Evolutionary conservation across 2,113 vertebrate species (phyloP), one percentile per base, ranked within the genome.

Genomic region (Rostratula benghalensis): DNA sequence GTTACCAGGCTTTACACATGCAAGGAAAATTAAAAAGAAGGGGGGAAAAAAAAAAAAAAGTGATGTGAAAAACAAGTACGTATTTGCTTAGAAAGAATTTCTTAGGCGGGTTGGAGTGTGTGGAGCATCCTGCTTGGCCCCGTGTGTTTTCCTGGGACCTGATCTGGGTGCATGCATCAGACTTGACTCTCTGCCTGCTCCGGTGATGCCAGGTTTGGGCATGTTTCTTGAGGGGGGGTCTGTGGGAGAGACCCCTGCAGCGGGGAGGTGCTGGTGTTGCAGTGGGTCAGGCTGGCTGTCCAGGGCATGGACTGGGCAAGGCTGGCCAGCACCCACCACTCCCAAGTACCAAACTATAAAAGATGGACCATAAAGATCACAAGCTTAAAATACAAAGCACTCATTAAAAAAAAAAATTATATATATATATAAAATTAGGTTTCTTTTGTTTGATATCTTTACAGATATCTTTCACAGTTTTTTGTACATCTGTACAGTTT

Each of bases 151-250:
- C 12, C 11, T 65, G 78, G 82, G 85, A 11, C n/a, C 30, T 14
- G 65, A 17, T 54, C 27, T 3, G 30, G 13, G 31, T 4, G 4
- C 4, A 3, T 56, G 22, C 3, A 0, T 8, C 3, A 3, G 65
- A 33, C 23, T 56, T 17, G 63, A 0, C 17, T 35, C 39, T 45
- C 13, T 60, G 43, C 46, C 20, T n/a, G 37, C 46, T 39, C 22
- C 10, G 28, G n/a, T 48, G 70, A 9, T 30, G 50, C n/a, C 14
- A 7, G 10, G 3, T 37, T 11, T 17, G 61, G 13, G 4, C 1
- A 11, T 65, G 0, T 20, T 79, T 63, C 60, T 22, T 1, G 15
- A 4, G 67, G 13, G 45, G 50, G 50, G 43, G 7, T 24, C 60
- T 61, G 33, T 28, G 48, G n/a, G 77, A 25, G 81, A 59, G 31